Evolutionary conservation across 2,888 invertebrate genomes (phyloP), one percentile per base, ranked within the genome.

Genomic region (Liodrosophila aerea): DNA sequence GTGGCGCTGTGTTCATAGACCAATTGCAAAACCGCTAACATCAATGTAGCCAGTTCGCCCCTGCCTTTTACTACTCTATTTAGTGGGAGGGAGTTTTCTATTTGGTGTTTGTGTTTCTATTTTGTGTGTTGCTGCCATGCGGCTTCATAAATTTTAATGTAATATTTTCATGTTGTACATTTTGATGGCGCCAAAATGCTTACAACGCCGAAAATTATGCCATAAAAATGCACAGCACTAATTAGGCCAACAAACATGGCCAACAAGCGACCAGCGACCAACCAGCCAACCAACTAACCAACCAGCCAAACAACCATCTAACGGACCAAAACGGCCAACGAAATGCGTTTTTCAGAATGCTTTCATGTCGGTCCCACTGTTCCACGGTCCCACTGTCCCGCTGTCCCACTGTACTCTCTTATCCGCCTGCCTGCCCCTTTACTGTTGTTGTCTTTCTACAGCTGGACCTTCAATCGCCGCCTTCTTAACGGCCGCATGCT

Each of bases 181-280:
- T 80, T 76, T 70, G 64, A 68, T 71, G 80, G 73, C 49, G 50
- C 36, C 62, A 77, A 72, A 77, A 62, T 61, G 76, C 66, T 72
- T 75, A 80, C 82, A 78, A 73, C 83, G 61, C 78, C 75, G 64
- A 82, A 80, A 80, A 80, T 82, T 69, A 80, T 85, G 85, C 85
- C 62, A 85, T 80, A 78, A 80, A 80, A 80, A 77, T 85, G 85
- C 82, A 82, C 63, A 75, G 64, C 73, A 69, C 85, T 80, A 85
- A 80, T 77, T 80, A 80, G 75, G 78, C 78, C 72, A 82, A 81
- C 77, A 81, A 76, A 84, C 82, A 71, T 58, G 61, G 65, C 71
- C 56, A 69, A 57, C 57, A 61, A 69, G 46, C 54, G 33, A 22
- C 49, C n/a, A n/a, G 15, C 36, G 45, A 39, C 41, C 40, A 60